A percentile compares a stretch with the other conserved stretches of the same genome.
phyloP scores from a whole-genome alignment of 2,797 vertebrate species.

The Allobates femoralis region DNA sequence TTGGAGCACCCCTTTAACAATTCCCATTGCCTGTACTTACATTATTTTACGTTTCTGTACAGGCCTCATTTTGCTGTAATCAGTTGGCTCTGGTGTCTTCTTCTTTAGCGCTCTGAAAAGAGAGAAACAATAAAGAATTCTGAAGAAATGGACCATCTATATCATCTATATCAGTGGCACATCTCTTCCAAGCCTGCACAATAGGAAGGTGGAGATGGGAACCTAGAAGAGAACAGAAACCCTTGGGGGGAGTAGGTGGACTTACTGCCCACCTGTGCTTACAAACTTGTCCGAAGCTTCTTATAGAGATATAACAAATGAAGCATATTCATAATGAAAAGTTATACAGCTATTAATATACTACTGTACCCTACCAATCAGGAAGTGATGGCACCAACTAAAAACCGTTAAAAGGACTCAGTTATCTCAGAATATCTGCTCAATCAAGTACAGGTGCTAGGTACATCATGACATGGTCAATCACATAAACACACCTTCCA shows the following conservation, averaged over 20 bases:
- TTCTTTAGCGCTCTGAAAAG: constrained; percentile 61
- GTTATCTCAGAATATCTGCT: too few relatives aligned
- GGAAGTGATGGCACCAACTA: too few relatives aligned
- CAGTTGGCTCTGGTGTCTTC: constrained; percentile 68
- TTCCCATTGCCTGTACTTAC: constrained; percentile 71
- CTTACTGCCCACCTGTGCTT: neutral
- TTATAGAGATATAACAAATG: neutral
- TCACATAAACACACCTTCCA: too few relatives aligned
- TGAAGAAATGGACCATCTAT: neutral
- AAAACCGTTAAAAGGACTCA: too few relatives aligned
- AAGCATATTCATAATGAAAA: neutral
- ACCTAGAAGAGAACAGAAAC: neutral
- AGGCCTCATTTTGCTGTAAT: constrained; percentile 75
- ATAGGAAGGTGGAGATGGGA: neutral
- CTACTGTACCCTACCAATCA: too few relatives aligned
- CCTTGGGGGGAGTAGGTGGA: neutral
- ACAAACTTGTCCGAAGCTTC: too few relatives aligned
- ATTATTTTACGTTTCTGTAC: constrained; percentile 74
- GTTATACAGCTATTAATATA: too few relatives aligned
- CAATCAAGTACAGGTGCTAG: too few relatives aligned
- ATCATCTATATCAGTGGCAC: neutral
- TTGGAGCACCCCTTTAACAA: neutral
- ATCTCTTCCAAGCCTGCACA: neutral
- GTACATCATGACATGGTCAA: too few relatives aligned
- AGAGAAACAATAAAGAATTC: constrained; percentile 46